Evolutionary conservation across 2,888 invertebrate species (phyloP).

Genomic region (Pteria penguin): DNA sequence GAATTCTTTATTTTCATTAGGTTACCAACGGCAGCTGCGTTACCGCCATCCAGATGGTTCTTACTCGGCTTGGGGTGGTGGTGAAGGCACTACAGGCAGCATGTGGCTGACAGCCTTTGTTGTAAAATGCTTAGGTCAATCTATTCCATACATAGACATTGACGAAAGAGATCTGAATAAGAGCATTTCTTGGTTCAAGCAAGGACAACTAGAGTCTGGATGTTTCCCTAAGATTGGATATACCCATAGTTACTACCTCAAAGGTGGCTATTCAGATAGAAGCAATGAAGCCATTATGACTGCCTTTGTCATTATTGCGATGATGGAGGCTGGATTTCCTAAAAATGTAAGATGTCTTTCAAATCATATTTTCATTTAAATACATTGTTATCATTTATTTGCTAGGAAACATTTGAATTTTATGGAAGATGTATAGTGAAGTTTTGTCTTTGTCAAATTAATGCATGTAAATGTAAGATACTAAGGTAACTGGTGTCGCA

Average conservation of each 20-base stretch:
- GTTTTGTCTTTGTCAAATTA: too few relatives aligned
- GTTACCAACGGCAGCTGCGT: conserved; percentile 94
- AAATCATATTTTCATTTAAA: too few relatives aligned
- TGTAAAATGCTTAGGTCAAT: conserved; percentile 86
- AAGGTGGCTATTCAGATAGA: conserved; percentile 69
- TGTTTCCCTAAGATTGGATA: conserved; percentile 85
- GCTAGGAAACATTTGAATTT: too few relatives aligned
- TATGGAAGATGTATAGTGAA: too few relatives aligned
- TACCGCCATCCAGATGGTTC: conserved; percentile 84
- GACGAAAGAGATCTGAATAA: conserved; percentile 81
- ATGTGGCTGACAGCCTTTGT: conserved; percentile 87
- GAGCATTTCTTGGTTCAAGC: conserved; percentile 65
- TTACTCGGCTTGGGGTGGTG: conserved; percentile 78
- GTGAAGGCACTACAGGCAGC: conserved; percentile 66
- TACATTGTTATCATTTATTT: too few relatives aligned
- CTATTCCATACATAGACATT: conserved; percentile 81
- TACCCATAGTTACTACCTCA: conserved; percentile 71
- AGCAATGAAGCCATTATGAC: conserved; percentile 66
- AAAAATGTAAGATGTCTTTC: conserved; percentile 61
- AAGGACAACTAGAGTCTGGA: conserved; percentile 87
- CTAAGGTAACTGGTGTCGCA: too few relatives aligned
- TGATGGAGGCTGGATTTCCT: conserved; percentile 70
- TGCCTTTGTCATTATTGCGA: conserved; percentile 74
- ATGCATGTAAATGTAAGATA: too few relatives aligned
- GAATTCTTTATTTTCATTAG: conserved; percentile 53